Evolutionary conservation across 2,113 vertebrate species (phyloP).

Genomic region (Penelope pileata): DNA sequence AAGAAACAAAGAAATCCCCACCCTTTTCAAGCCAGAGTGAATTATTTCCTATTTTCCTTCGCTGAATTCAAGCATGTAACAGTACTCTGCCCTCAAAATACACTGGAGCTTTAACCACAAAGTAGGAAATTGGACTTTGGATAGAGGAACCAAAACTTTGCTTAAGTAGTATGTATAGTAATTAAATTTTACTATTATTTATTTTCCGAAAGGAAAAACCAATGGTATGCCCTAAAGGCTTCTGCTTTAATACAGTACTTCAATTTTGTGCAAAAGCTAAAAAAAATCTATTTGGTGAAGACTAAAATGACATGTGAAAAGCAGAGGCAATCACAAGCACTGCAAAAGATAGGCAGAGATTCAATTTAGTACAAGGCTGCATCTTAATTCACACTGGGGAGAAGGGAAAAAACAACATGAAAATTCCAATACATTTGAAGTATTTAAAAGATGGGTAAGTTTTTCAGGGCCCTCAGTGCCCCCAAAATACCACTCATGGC

Average conservation of each 20-base stretch:
- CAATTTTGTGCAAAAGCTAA: slow-evolving; percentile 58
- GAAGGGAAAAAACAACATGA: not conserved
- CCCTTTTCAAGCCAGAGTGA: slow-evolving; percentile 83
- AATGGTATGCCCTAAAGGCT: not conserved
- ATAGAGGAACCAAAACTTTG: slow-evolving; percentile 48
- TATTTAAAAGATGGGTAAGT: not conserved
- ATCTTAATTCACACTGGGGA: slow-evolving; percentile 36
- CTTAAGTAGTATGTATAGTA: slow-evolving; percentile 37
- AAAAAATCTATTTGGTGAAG: slow-evolving; percentile 69
- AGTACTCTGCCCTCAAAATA: slow-evolving; percentile 69
- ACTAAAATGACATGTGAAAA: slow-evolving; percentile 56
- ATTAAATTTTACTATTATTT: slow-evolving; percentile 66
- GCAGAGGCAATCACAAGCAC: slow-evolving; percentile 36
- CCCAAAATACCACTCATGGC: not conserved
- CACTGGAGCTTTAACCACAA: slow-evolving; percentile 67
- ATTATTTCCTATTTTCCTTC: slow-evolving; percentile 87
- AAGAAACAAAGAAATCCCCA: slow-evolving; percentile 97
- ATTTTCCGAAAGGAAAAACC: slow-evolving; percentile 42
- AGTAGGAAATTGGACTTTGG: slow-evolving; percentile 67
- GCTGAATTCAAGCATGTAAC: slow-evolving; percentile 75
- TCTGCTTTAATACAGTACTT: slow-evolving; percentile 54
- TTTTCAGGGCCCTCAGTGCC: not conserved
- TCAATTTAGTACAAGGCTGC: slow-evolving; percentile 31
- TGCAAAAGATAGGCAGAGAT: slow-evolving; percentile 36
- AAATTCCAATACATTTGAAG: not conserved